These are phyloP conservation scores for Cheilinus undulatus DNA, from an alignment of 2,113 vertebrate species.

Conservation along the genomic window DNA sequence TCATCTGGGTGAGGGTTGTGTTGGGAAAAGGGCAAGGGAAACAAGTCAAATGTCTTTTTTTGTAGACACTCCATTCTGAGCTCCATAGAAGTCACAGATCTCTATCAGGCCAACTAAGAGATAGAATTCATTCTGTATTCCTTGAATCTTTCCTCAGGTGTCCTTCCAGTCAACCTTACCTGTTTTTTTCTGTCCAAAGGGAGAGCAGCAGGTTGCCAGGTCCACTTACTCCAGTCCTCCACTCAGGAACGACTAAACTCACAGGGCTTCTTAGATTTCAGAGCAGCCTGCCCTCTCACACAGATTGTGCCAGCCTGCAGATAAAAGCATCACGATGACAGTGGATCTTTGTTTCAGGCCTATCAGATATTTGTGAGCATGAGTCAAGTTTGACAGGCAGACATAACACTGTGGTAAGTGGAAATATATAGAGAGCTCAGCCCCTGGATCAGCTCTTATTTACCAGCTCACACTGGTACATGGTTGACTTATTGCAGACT, in stretches of 20 bases:
- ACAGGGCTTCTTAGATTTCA: constrained; percentile 51
- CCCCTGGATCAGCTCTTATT: constrained; percentile 44
- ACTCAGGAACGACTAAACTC: constrained; percentile 39
- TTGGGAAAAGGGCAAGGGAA: not conserved
- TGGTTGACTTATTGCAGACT: constrained; percentile 28
- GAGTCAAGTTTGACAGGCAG: constrained; percentile 48
- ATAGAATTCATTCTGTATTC: constrained; percentile 39
- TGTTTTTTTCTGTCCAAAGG: constrained; percentile 38
- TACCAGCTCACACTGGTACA: constrained; percentile 26
- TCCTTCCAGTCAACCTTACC: constrained; percentile 33
- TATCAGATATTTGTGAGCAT: constrained; percentile 16
- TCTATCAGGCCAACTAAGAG: constrained; percentile 35
- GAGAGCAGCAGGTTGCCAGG: constrained; percentile 41
- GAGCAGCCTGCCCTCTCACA: constrained; percentile 29
- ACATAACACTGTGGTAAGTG: constrained; percentile 27
- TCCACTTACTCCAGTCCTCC: constrained; percentile 50
- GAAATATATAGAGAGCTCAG: constrained; percentile 19
- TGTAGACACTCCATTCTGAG: constrained; percentile 5
- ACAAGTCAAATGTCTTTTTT: constrained; percentile 33
- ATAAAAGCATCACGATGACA: constrained; percentile 38
- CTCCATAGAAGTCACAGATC: constrained; percentile 6
- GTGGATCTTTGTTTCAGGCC: constrained; percentile 37
- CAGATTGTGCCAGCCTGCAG: constrained; percentile 43
- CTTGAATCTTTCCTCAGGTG: constrained; percentile 28
- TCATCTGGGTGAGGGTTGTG: constrained; percentile 1